These are phyloP conservation scores for Pachliopta kotzebuea DNA, from an alignment of 2,888 invertebrate species.

Conservation along the genomic window DNA sequence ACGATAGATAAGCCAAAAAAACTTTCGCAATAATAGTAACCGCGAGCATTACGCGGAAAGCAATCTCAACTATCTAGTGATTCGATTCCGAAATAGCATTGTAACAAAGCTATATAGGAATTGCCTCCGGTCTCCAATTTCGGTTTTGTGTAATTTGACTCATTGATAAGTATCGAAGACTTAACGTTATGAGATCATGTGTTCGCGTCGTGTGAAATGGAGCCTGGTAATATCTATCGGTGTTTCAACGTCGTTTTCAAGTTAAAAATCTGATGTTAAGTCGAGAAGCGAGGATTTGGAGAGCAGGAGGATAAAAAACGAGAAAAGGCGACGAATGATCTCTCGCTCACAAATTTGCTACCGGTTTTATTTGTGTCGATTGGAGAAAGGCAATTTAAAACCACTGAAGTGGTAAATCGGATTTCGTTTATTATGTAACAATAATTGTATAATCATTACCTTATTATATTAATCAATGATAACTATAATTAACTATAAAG, in stretches of 20 bases:
- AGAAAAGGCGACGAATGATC: neutral
- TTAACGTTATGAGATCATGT: constrained; percentile 45
- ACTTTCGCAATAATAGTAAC: constrained; percentile 26
- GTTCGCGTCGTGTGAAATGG: constrained; percentile 1
- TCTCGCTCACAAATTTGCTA: constrained; percentile 4
- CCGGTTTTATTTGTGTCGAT: neutral
- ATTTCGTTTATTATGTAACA: too few species aligned
- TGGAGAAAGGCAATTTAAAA: neutral
- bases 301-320: neutral
- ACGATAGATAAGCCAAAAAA: constrained; percentile 9
- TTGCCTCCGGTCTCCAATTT: constrained; percentile 47
- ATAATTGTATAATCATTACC: too few species aligned
- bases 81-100: constrained; percentile 58
- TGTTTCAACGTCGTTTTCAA: neutral
- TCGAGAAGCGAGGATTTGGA: constrained; percentile 1
- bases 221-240: neutral
- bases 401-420: too few species aligned
- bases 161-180: constrained; percentile 55
- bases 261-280: constrained; percentile 10
- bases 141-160: constrained; percentile 53
- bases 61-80: constrained; percentile 67
- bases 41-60: constrained; percentile 51
- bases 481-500: too few species aligned
- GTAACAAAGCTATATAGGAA: constrained; percentile 42
- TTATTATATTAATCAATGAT: too few species aligned